Base-by-base conservation (phyloP, 2,888 invertebrate species). In the Melanophora roralis region DNA sequence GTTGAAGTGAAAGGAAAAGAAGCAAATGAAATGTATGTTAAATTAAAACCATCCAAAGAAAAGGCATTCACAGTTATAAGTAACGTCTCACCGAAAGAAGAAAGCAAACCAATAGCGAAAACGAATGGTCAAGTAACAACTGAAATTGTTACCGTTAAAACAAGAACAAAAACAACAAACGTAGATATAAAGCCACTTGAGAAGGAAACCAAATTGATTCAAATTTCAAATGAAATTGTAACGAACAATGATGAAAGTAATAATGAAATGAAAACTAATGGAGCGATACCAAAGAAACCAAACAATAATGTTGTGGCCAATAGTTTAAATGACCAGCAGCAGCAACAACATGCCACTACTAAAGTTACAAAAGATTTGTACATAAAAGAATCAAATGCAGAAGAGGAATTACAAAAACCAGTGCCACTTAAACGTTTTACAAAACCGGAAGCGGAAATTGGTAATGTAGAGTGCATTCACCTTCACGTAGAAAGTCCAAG, bases 401-500 rank as follows among this genome's bases (percentile, higher is more conserved):
- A 69, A 53, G 67, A 78, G 8, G 16, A 65, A 9, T 27, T 77
- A 8, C 57, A 64, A 19, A 82, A 69, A 19, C 73, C 76, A 9
- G 23, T 65, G 0, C 81, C 83, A 19, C 73, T 71, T 11, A 55
- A 73, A 19, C 77, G 64, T 16, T 16, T 68, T 59, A 21, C 6
- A 57, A 72, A 59, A 11, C 23, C 71, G 12, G 73, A 78, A 36
- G 49, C 69, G 14, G 84, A 85, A 82, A 69, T 83, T 19, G 84
- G 84, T 0, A 77, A 83, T 9, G 78, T 85, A 8, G 84, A 85
- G 71, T 82, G 81, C 6, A 85, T 85, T 14, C 84, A 84, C 34
- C 78, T 85, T 1, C 84, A 84, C 40, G 82, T 83, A 7, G 84
- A 83, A 19, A 83, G 62, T 51, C 81, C 83, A 14, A 79, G 74